Evolutionary conservation across 2,113 vertebrate species (phyloP), one percentile per base, ranked within the genome.

Genomic region (Tenebrosternarchus preto): DNA sequence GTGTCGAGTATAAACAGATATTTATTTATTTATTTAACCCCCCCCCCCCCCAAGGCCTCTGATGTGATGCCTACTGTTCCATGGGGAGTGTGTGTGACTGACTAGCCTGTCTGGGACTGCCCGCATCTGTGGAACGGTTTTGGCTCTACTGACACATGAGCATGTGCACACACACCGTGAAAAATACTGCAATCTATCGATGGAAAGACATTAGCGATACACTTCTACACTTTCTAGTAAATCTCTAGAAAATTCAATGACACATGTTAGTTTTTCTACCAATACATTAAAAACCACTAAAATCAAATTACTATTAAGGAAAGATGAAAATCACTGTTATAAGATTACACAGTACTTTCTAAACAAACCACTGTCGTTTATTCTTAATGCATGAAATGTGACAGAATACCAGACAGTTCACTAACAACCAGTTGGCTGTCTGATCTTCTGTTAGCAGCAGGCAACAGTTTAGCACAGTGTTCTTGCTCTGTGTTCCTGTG

Each of bases 1-100:
- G 92, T 92, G 93, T 94, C 90, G 91, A 87, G 80, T 90, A 90
- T 89, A 90, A 88, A 90, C 88, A 71, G 39, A 78, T 29, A 31
- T 46, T 74, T 77, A 4, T 36, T 36, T 36, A 6, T 56, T 27
- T n/a, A n/a, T n/a, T n/a, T n/a, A n/a, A n/a, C n/a, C n/a, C n/a
- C n/a, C n/a, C n/a, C n/a, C n/a, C 39, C 1, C 59, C 22, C 19
- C 68, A 67, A 80, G 27, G 73, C 39, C 57, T 25, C 36, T 19
- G 43, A 31, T 76, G 53, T 64, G 63, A 53, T 46, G 2, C 53
- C 61, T 50, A 76, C 15, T 72, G 46, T 31, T 60, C 33, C 24
- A 71, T 19, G 22, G 3, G 11, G 5, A 7, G 29, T 71, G 61
- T 75, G 6, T 71, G 59, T 19, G 29, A 69, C 22, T 36, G 56